A percentile compares a stretch with the other conserved stretches of the same genome.
Evolutionary conservation across 1,140 invertebrate species (phyloP).

Genomic region (Calliphora vicina): DNA sequence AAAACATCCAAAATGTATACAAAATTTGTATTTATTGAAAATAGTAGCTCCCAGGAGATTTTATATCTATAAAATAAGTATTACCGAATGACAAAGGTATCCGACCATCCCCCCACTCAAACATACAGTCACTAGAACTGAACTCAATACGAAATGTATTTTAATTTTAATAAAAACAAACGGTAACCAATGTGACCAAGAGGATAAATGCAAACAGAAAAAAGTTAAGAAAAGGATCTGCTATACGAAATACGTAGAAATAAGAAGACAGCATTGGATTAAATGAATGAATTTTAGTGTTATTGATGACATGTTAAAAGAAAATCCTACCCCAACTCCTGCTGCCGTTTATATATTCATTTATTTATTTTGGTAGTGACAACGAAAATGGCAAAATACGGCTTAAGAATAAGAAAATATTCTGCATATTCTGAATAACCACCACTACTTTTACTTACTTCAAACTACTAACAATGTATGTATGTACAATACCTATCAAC

Average conservation of each 20-base stretch:
- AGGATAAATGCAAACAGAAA: background rate
- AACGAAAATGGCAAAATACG: slow-evolving; percentile 4
- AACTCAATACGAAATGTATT: slow-evolving; percentile 10
- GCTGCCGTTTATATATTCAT: background rate
- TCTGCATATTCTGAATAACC: background rate
- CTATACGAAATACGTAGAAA: background rate
- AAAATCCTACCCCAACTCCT: slow-evolving; percentile 19
- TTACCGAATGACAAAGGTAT: background rate
- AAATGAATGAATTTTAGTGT: slow-evolving; percentile 28
- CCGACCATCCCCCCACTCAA: background rate
- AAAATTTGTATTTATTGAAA: slow-evolving; percentile 25
- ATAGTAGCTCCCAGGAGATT: slow-evolving; percentile 19
- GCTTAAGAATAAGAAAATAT: background rate
- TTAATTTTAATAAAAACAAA: slow-evolving; percentile 35
- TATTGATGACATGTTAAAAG: slow-evolving; percentile 32
- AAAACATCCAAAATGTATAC: slow-evolving; percentile 11
- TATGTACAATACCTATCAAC: background rate
- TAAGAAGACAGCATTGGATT: background rate
- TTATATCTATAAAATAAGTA: background rate
- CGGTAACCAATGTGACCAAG: slow-evolving; percentile 11
- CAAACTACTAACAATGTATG: no score
- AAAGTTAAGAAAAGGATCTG: background rate
- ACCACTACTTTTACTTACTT: no score
- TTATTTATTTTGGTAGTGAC: background rate
- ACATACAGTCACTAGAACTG: background rate